Evolutionary conservation across 2,888 invertebrate genomes (phyloP).

Genomic region (Corbicula japonica): DNA sequence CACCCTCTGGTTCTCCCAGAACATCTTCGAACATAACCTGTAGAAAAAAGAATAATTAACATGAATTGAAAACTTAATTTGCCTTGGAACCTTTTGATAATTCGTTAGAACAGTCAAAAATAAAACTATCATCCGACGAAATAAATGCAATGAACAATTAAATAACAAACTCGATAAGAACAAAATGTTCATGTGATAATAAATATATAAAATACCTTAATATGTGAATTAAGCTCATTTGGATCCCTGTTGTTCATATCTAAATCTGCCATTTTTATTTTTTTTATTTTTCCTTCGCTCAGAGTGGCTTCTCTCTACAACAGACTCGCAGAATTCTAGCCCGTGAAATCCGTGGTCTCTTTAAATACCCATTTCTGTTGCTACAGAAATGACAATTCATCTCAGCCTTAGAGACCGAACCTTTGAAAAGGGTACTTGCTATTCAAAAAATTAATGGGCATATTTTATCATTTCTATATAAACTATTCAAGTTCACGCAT

Average conservation of each 20-base stretch:
- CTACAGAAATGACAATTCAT: conserved; percentile 13
- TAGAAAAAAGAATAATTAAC: neutral
- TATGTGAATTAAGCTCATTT: conserved; percentile 51
- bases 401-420: neutral
- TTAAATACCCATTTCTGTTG: conserved; percentile 26
- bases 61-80: too few species aligned
- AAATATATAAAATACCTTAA: conserved; percentile 45
- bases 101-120: too few species aligned
- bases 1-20: conserved; percentile 78
- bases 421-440: conserved; percentile 10
- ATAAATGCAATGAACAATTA: too few species aligned
- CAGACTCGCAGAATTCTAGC: neutral
- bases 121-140: too few species aligned
- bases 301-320: neutral
- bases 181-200: too few species aligned
- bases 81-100: too few species aligned
- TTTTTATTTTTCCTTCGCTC: neutral
- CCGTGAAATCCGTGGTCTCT: neutral
- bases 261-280: conserved; percentile 22
- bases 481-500: neutral
- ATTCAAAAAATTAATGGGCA: conserved; percentile 14
- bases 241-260: conserved; percentile 56
- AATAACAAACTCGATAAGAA: too few species aligned
- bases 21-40: conserved; percentile 74
- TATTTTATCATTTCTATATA: conserved; percentile 35